Conservation (phyloP, 2,113 vertebrate genomes). For the Tragelaphus strepsiceros region DNA sequence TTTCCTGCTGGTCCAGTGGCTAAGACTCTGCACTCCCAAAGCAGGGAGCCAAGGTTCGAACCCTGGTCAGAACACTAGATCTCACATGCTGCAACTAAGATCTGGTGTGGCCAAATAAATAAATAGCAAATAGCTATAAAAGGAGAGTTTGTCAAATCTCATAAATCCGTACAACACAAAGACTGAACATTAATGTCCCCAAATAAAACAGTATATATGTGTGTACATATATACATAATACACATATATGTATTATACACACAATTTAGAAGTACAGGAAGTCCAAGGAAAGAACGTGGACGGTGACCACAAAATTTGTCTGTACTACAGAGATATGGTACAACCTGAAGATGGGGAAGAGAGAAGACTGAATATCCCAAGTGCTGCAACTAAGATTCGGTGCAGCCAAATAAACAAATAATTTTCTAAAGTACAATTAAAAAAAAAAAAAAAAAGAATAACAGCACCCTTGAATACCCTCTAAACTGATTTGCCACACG, state of each 20-base stretch:
- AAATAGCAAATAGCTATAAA: neutral
- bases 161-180: neutral
- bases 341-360: too few relatives aligned
- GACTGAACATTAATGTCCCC: neutral
- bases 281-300: neutral
- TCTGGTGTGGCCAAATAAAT: neutral
- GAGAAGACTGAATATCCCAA: neutral
- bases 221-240: neutral
- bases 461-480: fast-evolving
- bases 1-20: neutral
- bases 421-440: neutral
- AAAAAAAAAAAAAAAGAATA: neutral
- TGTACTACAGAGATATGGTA: too few relatives aligned
- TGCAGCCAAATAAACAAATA: neutral
- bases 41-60: neutral
- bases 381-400: fast-evolving
- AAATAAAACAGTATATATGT: neutral
- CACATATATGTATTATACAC: neutral
- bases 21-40: fast-evolving
- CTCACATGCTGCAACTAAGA: neutral
- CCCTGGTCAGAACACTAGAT: neutral
- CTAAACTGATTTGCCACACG: neutral
- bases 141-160: neutral
- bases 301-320: neutral
- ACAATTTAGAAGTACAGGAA: neutral